Percentiles rank a stretch among this genome's conserved stretches.
phyloP scores from a whole-genome alignment of 2,888 invertebrate genomes.

The Eupithecia tripunctaria region DNA sequence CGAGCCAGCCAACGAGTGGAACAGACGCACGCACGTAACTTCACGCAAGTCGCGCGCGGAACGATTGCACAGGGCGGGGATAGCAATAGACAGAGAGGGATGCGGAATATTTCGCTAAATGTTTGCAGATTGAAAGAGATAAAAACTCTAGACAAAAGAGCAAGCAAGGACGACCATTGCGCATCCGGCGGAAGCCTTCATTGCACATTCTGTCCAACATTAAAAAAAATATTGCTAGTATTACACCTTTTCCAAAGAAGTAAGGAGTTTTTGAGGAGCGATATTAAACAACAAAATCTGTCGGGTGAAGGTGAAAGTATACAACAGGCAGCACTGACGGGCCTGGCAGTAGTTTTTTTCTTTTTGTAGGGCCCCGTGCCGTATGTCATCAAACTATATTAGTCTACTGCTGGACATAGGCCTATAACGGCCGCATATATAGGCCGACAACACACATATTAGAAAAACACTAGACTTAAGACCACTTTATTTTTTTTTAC shows the following conservation, averaged over 20 bases:
- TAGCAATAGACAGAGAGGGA: constrained; percentile 61
- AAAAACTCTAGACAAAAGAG: constrained; percentile 54
- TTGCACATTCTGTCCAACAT: constrained; percentile 64
- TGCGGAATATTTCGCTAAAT: constrained; percentile 51
- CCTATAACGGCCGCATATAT: too few species aligned
- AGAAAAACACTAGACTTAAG: too few species aligned
- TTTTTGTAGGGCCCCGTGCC: not conserved
- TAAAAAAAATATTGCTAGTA: constrained; percentile 21
- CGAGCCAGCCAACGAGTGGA: constrained; percentile 51
- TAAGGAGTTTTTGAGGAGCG: not conserved
- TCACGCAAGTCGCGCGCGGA: constrained; percentile 32
- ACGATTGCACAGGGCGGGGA: constrained; percentile 44
- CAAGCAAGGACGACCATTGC: constrained; percentile 55
- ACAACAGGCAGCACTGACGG: not conserved
- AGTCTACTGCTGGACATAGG: too few species aligned
- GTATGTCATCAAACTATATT: too few species aligned
- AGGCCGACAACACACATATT: too few species aligned
- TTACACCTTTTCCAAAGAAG: not conserved
- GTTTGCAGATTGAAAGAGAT: constrained; percentile 59
- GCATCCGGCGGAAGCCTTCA: constrained; percentile 65
- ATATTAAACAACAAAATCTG: not conserved
- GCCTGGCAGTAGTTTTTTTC: not conserved
- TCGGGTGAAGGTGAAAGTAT: not conserved
- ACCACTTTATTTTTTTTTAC: too few species aligned
- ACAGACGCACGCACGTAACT: constrained; percentile 32